Percentiles rank a stretch among this genome's conserved stretches.
These are phyloP conservation scores for Perognathus longimembris DNA, from an alignment of 2,113 vertebrate genomes.

Conservation along the genomic window DNA sequence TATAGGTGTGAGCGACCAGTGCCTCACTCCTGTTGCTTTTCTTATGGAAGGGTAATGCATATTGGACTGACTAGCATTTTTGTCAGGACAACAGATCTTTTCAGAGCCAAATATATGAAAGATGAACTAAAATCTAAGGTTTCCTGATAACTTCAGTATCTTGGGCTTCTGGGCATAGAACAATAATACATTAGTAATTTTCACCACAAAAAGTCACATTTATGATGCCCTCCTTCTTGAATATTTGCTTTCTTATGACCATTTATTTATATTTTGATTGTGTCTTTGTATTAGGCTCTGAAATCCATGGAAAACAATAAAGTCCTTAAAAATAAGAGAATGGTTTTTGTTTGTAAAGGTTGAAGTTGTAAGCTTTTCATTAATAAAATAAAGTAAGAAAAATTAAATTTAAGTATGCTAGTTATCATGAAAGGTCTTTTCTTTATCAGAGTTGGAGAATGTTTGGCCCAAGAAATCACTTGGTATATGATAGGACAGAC, in stretches of 20 bases:
- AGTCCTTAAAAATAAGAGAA: background rate
- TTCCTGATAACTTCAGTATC: background rate
- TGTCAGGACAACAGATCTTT: constrained; percentile 15
- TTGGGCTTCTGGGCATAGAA: background rate
- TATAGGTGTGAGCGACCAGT: no score
- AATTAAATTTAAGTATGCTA: constrained; percentile 33
- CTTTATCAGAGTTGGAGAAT: constrained; percentile 12
- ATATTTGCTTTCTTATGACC: constrained; percentile 36
- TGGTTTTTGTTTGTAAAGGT: constrained; percentile 34
- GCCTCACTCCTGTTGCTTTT: background rate
- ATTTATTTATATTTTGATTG: constrained; percentile 27
- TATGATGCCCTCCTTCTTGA: background rate
- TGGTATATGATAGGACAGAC: no score
- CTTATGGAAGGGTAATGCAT: background rate
- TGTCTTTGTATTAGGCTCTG: constrained; percentile 12
- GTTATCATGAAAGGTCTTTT: constrained; percentile 10
- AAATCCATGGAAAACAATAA: background rate
- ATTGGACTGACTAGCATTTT: constrained; percentile 27
- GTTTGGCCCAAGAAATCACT: no score
- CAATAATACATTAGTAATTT: background rate
- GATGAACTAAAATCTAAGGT: constrained; percentile 24
- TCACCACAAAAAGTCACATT: constrained; percentile 42
- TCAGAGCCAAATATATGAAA: constrained; percentile 41
- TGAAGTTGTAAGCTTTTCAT: background rate
- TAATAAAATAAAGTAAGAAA: constrained; percentile 26